Evolutionary conservation across 2,113 vertebrate species (phyloP).

Genomic region (Monopterus albus): DNA sequence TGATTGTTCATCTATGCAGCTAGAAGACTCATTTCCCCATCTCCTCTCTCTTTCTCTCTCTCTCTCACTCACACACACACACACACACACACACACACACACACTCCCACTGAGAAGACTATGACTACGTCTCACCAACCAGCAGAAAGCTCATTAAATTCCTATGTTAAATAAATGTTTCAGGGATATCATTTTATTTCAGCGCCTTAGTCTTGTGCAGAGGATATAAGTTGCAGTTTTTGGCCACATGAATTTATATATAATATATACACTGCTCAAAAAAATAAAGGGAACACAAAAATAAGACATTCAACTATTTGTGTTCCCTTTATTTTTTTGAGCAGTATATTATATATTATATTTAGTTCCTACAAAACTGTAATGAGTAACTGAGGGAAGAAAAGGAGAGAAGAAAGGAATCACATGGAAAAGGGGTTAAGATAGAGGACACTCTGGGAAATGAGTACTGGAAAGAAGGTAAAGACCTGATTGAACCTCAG

Average conservation of each 20-base stretch:
- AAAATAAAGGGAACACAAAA: too few species aligned
- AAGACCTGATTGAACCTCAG: background rate
- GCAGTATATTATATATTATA: too few species aligned
- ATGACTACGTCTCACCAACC: conserved; percentile 16
- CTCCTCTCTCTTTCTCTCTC: background rate
- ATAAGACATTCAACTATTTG: too few species aligned
- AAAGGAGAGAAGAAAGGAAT: too few species aligned
- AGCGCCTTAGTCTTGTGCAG: conserved; percentile 10
- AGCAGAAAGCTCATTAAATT: conserved; percentile 63
- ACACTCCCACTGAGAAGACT: conserved; percentile 18
- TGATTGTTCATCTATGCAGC: conserved; percentile 59
- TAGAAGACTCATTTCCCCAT: conserved; percentile 20
- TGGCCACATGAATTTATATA: too few species aligned
- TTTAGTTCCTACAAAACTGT: too few species aligned
- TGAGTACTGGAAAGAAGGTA: background rate
- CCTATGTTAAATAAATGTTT: conserved; percentile 72
- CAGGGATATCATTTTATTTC: conserved; percentile 42
- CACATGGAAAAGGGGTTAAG: background rate
- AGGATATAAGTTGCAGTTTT: background rate
- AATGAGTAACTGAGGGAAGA: too few species aligned
- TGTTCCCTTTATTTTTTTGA: too few species aligned
- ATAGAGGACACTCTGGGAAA: background rate
- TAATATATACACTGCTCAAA: too few species aligned
- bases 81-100: too few species aligned
- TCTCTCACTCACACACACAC: too few species aligned